Evolutionary conservation across 1,140 invertebrate genomes (phyloP), one percentile per base, ranked within the genome.

Genomic region (Drosophila sechellia): DNA sequence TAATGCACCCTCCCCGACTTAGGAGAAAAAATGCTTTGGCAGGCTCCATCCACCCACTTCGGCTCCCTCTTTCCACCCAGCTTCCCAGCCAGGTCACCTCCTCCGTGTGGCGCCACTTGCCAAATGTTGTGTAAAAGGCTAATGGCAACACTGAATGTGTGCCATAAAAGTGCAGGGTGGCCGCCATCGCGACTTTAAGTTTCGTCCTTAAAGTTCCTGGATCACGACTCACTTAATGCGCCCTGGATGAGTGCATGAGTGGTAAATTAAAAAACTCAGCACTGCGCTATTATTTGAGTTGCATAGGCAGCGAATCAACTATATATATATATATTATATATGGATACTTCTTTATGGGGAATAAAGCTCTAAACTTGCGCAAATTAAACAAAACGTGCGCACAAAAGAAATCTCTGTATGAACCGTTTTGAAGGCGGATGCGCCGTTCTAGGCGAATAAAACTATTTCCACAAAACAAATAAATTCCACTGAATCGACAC

Each of bases 91-190:
- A 40, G 43, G 39, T 17, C 35, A 13, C 11, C 55, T 25, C 42
- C 55, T 34, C 6, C 56, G 31, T 37, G 59, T 75, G 83, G 61
- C 75, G 65, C 65, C 75, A 52, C 40, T 74, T 89, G 84, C 84
- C 84, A 89, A 89, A 90, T 89, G 77, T 89, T 89, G 84, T 89
- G 85, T 90, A 89, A 89, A 89, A 75, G 73, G 64, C 71, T 68
- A 56, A 53, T 69, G 56, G 52, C 76, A 61, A 37, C 53, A 43
- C 71, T 27, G 69, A 84, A 89, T 84, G 77, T 89, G 63, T 90
- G 84, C 77, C 84, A 84, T 84, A 87, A 84, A 90, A 78, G 63
- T 89, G 77, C 69, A 89, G 61, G 57, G 45, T 20, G 39, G 42
- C 34, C 17, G 50, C 2, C 54, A 48, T 11, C 12, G 35, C 20